phyloP scores from a whole-genome alignment of 2,797 vertebrate genomes.

The Tokudaia tokunoshimensis region DNA sequence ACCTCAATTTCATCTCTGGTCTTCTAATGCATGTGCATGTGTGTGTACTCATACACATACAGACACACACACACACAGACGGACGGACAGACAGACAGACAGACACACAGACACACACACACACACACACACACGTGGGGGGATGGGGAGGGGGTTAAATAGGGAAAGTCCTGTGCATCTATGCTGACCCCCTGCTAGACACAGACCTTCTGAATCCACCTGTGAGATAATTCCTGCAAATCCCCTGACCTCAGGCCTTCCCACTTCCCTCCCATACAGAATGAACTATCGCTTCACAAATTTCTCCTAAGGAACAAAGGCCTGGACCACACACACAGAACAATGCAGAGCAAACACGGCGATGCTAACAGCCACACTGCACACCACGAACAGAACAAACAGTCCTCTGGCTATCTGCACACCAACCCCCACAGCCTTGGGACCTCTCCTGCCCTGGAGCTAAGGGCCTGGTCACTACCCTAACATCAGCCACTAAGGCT shows the following conservation, averaged over 20 bases:
- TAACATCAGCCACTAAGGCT: not conserved
- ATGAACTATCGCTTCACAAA: not conserved
- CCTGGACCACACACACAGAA: not conserved
- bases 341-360: not conserved
- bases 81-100: too few species aligned
- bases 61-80: not conserved
- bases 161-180: not conserved
- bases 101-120: not conserved
- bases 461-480: not conserved
- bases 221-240: not conserved
- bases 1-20: not conserved
- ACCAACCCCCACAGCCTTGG: rapidly evolving
- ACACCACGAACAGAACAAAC: not conserved
- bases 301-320: not conserved
- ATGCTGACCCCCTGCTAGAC: not conserved
- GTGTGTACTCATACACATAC: not conserved
- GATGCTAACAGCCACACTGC: not conserved
- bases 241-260: not conserved
- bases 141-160: not conserved
- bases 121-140: not conserved
- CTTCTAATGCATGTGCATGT: not conserved
- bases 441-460: not conserved
- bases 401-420: not conserved
- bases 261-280: not conserved
- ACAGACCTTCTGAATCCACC: not conserved